A percentile compares a stretch with the other conserved stretches of the same genome.
phyloP scores from a whole-genome alignment of 53 echinoderm and acorn worm species.

The Paracentrotus lividus region DNA sequence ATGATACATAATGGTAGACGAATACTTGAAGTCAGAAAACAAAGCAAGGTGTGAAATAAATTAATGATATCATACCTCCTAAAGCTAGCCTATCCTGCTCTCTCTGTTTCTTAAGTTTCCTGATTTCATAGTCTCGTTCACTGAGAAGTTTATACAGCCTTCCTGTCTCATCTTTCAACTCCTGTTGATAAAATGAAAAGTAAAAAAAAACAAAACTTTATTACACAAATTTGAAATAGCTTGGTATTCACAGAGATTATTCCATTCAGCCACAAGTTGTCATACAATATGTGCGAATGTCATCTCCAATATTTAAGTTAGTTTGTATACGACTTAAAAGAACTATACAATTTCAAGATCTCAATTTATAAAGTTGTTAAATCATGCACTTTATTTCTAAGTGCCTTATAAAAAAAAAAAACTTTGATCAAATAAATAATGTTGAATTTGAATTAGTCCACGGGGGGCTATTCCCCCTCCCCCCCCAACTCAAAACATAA shows the following conservation, averaged over 20 bases:
- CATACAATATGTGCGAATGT: background rate
- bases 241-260: background rate
- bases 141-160: slow-evolving; percentile 97
- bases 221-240: background rate
- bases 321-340: too few species aligned
- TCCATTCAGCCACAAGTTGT: background rate
- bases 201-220: background rate
- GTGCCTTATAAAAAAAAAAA: too few species aligned
- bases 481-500: too few species aligned
- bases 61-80: slow-evolving; percentile 76
- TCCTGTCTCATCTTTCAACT: slow-evolving; percentile 97
- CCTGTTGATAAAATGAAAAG: slow-evolving; percentile 68
- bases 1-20: background rate
- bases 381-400: too few species aligned
- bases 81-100: slow-evolving; percentile 93
- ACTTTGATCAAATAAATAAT: too few species aligned
- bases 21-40: background rate
- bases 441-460: too few species aligned
- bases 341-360: too few species aligned
- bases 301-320: background rate
- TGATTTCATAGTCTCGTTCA: slow-evolving; percentile 95
- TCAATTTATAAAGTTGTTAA: too few species aligned
- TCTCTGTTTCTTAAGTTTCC: slow-evolving; percentile 95
- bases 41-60: background rate
- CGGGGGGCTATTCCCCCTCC: too few species aligned